Percentiles rank a stretch among this genome's conserved stretches.
phyloP scores from a whole-genome alignment of 2,113 vertebrate species.

The Chaenocephalus aceratus region DNA sequence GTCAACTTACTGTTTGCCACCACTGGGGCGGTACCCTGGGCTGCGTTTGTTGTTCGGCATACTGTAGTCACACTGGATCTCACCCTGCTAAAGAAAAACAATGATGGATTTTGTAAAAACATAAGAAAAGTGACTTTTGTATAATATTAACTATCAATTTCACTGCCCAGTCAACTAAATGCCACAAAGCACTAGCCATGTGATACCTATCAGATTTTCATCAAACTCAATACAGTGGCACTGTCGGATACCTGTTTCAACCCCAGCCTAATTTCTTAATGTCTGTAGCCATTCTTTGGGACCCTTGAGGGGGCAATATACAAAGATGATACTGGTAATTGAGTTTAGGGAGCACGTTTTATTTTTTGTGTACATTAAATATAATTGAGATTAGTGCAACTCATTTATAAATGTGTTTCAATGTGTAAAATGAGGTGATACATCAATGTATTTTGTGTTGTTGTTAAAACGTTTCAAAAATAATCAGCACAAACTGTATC shows the following conservation, averaged over 20 bases:
- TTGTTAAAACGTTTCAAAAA: neutral
- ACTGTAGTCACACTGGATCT: constrained; percentile 12
- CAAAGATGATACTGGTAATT: neutral
- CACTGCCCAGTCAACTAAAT: neutral
- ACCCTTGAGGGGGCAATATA: too few relatives aligned
- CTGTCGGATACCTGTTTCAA: neutral
- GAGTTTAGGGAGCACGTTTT: neutral
- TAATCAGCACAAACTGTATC: neutral
- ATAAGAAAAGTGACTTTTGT: neutral
- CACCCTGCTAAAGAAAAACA: constrained; percentile 11
- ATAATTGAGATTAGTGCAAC: neutral
- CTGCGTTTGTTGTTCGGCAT: constrained; percentile 85
- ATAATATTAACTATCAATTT: neutral
- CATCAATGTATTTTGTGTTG: neutral
- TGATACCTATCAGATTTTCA: neutral
- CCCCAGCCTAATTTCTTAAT: neutral
- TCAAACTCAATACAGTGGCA: neutral
- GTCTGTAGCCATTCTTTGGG: neutral
- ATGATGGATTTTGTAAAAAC: neutral
- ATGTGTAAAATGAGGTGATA: neutral
- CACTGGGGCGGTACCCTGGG: constrained; percentile 78
- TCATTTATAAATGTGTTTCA: neutral
- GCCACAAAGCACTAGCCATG: neutral
- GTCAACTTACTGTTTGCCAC: constrained; percentile 85
- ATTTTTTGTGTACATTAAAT: too few relatives aligned